A percentile compares a stretch with the other conserved stretches of the same genome.
phyloP scores from a whole-genome alignment of 2,113 vertebrate genomes.

The Pandion haliaetus region DNA sequence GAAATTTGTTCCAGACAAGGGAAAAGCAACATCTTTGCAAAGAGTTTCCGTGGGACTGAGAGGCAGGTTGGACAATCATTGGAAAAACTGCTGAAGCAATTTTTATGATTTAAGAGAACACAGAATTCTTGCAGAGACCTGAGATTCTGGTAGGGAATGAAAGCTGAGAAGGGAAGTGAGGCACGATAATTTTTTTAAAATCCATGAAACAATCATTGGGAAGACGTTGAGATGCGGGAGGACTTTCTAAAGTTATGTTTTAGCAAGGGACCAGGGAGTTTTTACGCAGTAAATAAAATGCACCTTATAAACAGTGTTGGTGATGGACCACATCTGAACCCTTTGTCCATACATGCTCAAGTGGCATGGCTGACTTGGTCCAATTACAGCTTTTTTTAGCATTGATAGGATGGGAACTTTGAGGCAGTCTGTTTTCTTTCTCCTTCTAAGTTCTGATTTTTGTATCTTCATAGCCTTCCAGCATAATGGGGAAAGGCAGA shows the following conservation, averaged over 20 bases:
- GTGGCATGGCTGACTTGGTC: not conserved
- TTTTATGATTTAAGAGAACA: not conserved
- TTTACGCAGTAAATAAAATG: not conserved
- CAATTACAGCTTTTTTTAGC: not conserved
- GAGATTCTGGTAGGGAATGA: not conserved
- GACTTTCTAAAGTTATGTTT: not conserved
- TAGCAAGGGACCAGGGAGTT: not conserved
- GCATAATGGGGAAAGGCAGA: not conserved
- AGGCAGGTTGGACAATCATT: constrained; percentile 59
- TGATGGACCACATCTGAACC: not conserved
- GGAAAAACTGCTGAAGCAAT: constrained; percentile 1
- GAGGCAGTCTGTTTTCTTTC: not conserved
- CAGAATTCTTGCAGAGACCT: not conserved
- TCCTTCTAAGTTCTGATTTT: not conserved
- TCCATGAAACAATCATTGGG: not conserved
- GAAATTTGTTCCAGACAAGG: constrained; percentile 69
- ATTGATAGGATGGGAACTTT: not conserved
- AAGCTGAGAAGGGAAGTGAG: not conserved
- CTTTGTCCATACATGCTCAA: not conserved
- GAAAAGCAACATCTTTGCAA: constrained; percentile 66
- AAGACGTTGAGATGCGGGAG: not conserved
- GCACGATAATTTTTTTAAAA: not conserved
- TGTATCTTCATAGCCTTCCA: not conserved
- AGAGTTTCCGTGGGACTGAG: constrained; percentile 66
- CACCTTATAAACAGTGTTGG: not conserved